These are phyloP conservation scores for Pelvicachromis taeniatus DNA, from an alignment of 2,113 vertebrate genomes.

Conservation along the genomic window DNA sequence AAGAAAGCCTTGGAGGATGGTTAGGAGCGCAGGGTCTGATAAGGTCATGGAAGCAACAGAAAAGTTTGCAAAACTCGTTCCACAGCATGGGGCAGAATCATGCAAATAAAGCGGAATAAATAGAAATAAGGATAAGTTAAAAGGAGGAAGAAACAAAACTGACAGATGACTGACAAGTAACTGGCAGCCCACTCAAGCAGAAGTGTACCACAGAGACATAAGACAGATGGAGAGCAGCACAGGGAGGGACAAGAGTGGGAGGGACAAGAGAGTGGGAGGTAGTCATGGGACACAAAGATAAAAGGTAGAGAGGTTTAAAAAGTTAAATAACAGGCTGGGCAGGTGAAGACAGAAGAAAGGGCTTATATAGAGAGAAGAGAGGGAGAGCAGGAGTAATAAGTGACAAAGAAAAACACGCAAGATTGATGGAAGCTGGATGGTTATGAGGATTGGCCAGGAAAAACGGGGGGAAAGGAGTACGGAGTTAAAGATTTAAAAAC, in stretches of 20 bases:
- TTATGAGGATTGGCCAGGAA: neutral
- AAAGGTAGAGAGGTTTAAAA: neutral
- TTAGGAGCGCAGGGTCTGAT: neutral
- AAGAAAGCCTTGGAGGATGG: neutral
- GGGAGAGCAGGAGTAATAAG: neutral
- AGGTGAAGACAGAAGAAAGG: neutral
- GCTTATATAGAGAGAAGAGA: neutral
- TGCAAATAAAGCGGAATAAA: neutral
- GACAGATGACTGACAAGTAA: conserved; percentile 24
- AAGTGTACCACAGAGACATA: neutral
- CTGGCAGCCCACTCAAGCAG: conserved; percentile 13
- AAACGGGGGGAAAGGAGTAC: neutral
- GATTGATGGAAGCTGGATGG: neutral
- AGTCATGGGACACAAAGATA: neutral
- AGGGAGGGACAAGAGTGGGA: neutral
- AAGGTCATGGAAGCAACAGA: neutral
- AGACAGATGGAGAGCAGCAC: conserved; percentile 7
- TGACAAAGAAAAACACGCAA: neutral
- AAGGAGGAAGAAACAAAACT: neutral
- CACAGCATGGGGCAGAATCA: neutral
- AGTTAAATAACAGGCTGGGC: neutral
- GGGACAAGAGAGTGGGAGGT: neutral
- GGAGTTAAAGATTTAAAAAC: neutral
- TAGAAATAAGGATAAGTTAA: conserved; percentile 13
- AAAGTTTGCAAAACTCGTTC: neutral